A percentile compares a stretch with the other conserved stretches of the same genome.
These are phyloP conservation scores for Liasis olivaceus DNA, from an alignment of 2,797 vertebrate genomes.

Conservation along the genomic window DNA sequence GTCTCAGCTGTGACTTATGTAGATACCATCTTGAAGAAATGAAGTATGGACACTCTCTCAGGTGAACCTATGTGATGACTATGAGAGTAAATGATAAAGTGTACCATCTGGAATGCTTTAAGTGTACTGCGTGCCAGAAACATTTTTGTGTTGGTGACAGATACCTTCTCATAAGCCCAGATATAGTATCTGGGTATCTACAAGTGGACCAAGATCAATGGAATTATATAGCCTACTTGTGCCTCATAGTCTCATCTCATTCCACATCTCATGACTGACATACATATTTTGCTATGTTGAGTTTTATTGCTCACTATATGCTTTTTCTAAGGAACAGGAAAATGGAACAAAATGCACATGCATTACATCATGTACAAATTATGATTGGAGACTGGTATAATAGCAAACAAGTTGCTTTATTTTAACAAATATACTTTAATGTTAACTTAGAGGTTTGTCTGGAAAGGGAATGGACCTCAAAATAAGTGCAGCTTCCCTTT, in stretches of 20 bases:
- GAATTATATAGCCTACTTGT: conserved; percentile 75
- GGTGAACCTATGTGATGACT: conserved; percentile 95
- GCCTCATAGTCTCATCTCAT: not conserved
- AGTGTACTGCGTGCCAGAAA: conserved; percentile 98
- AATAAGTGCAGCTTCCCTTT: not conserved
- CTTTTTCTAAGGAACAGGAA: conserved; percentile 53
- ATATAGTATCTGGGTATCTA: conserved; percentile 99
- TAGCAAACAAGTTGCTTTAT: conserved; percentile 47
- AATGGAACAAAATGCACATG: conserved; percentile 32
- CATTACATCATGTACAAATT: conserved; percentile 40
- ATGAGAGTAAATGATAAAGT: conserved; percentile 99
- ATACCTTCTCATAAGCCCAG: conserved; percentile 98
- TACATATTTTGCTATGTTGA: conserved; percentile 19
- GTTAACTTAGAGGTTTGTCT: conserved; percentile 42
- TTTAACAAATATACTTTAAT: not conserved
- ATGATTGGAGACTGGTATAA: conserved; percentile 48
- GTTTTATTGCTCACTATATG: conserved; percentile 38
- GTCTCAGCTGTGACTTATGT: no score
- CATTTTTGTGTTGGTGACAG: conserved; percentile 99
- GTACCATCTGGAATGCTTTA: conserved; percentile 98
- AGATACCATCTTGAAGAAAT: no score
- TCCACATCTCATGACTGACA: not conserved
- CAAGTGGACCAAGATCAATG: conserved; percentile 97
- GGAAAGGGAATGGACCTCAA: conserved; percentile 23
- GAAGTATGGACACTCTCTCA: no score